A percentile compares a stretch with the other conserved stretches of the same genome.
Conservation (phyloP, 2,797 vertebrate species). For the Intellagama lesueurii region DNA sequence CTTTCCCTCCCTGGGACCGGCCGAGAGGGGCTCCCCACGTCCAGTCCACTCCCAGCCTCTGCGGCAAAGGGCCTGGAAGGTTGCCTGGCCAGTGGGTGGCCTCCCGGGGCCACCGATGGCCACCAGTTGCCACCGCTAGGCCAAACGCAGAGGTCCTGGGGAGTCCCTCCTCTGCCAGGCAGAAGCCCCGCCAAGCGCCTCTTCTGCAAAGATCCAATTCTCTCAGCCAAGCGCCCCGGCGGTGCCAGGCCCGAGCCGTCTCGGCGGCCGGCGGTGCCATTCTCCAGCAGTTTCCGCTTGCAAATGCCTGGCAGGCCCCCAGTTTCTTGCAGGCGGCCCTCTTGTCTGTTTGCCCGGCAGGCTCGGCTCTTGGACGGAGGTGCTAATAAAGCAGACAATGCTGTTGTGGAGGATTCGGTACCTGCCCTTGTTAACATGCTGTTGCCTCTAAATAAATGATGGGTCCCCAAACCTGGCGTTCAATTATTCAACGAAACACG, state of each 20-base stretch:
- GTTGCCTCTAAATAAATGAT: conserved; percentile 52
- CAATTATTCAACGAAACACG: conserved; percentile 33
- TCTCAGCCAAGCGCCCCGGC: neutral
- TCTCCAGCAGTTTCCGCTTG: fast-evolving
- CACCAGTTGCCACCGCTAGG: too few relatives aligned
- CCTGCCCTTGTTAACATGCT: conserved; percentile 38
- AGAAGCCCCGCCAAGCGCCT: too few relatives aligned
- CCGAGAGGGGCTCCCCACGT: too few relatives aligned
- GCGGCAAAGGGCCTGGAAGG: too few relatives aligned
- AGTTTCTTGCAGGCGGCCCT: neutral
- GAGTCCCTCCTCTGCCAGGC: too few relatives aligned
- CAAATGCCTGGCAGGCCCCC: neutral
- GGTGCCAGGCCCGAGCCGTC: fast-evolving
- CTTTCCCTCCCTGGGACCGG: too few relatives aligned
- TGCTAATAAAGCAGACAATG: conserved; percentile 17
- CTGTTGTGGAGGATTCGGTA: conserved; percentile 3
- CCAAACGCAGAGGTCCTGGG: too few relatives aligned
- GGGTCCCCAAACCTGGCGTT: conserved; percentile 2
- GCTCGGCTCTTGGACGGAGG: conserved; percentile 46
- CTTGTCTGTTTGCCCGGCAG: conserved; percentile 23
- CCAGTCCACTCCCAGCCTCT: too few relatives aligned
- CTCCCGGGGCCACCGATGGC: too few relatives aligned
- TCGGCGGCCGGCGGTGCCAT: neutral
- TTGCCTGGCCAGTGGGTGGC: too few relatives aligned
- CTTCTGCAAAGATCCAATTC: neutral